phyloP scores from a whole-genome alignment of 2,888 invertebrate species.

The Calliphora vomitoria region DNA sequence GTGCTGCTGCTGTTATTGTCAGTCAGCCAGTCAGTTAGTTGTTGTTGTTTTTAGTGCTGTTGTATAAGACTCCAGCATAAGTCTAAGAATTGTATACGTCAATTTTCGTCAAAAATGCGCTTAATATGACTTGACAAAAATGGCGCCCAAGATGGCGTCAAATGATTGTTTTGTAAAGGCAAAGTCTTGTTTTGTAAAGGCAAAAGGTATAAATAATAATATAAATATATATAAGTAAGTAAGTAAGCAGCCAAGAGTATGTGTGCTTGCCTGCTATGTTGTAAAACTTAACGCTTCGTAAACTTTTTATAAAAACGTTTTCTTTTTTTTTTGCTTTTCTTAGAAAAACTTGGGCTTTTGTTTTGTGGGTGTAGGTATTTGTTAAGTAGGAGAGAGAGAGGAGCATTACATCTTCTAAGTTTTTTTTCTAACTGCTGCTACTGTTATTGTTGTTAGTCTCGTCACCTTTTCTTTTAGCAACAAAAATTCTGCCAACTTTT shows the following conservation, averaged over 20 bases:
- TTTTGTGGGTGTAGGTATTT: slow-evolving; percentile 34
- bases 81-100: slow-evolving; percentile 74
- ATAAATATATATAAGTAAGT: slow-evolving; percentile 15
- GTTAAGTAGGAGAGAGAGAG: background rate
- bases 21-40: slow-evolving; percentile 4
- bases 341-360: slow-evolving; percentile 57
- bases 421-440: background rate
- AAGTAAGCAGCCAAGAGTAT: background rate
- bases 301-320: slow-evolving; percentile 65
- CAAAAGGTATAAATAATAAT: slow-evolving; percentile 68
- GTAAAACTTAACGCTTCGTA: slow-evolving; percentile 72
- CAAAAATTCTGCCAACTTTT: background rate
- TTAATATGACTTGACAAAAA: slow-evolving; percentile 83
- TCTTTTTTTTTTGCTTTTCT: slow-evolving; percentile 35
- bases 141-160: slow-evolving; percentile 81
- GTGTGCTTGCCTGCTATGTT: slow-evolving; percentile 20
- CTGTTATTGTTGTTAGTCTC: slow-evolving; percentile 43
- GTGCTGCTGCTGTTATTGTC: background rate
- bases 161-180: slow-evolving; percentile 69
- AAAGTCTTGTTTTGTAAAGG: slow-evolving; percentile 37
- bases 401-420: slow-evolving; percentile 27
- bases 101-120: slow-evolving; percentile 80
- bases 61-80: slow-evolving; percentile 14
- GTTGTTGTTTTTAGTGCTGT: too few relatives aligned
- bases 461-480: slow-evolving; percentile 48